A percentile compares a stretch with the other conserved stretches of the same genome.
phyloP scores from a whole-genome alignment of 30 jellyfish, hydroid and myxozoan genomes.

The Haliclystus octoradiatus region DNA sequence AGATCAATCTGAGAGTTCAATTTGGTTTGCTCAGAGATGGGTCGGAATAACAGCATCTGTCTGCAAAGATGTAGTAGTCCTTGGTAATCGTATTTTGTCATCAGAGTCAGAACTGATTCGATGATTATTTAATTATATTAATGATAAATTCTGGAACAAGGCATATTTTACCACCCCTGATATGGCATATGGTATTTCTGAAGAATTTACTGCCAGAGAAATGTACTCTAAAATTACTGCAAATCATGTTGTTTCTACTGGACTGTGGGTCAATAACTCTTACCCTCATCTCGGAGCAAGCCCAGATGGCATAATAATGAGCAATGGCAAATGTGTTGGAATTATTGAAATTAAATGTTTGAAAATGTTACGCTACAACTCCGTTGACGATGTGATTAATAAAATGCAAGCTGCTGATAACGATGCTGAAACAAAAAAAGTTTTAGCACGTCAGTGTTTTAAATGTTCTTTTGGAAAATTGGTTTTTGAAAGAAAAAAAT shows the following conservation, averaged over 20 bases:
- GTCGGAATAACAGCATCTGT: slow-evolving; percentile 27
- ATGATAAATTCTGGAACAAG: slow-evolving; percentile 10
- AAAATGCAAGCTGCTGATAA: neutral
- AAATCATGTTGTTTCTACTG: slow-evolving; percentile 14
- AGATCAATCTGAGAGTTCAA: slow-evolving; percentile 15
- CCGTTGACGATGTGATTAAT: slow-evolving; percentile 11
- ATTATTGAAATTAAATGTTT: slow-evolving; percentile 20
- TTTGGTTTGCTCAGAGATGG: slow-evolving; percentile 31
- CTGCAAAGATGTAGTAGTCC: slow-evolving; percentile 6
- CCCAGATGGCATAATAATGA: slow-evolving; percentile 65
- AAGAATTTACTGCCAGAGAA: neutral
- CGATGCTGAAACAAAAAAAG: slow-evolving; percentile 6
- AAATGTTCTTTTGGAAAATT: slow-evolving; percentile 11
- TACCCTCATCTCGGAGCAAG: slow-evolving; percentile 40
- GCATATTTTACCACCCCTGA: neutral
- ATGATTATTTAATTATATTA: slow-evolving; percentile 4
- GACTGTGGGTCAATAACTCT: slow-evolving; percentile 29
- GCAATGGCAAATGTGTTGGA: slow-evolving; percentile 22
- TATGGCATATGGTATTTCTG: slow-evolving; percentile 29
- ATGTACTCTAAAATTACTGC: slow-evolving; percentile 10
- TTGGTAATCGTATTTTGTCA: neutral
- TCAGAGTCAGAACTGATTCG: neutral
- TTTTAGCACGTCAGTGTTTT: slow-evolving; percentile 40
- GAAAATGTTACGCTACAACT: slow-evolving; percentile 9
- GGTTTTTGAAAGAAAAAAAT: slow-evolving; percentile 25